phyloP scores from a whole-genome alignment of 2,113 vertebrate genomes.

The Tenebrosternarchus preto region DNA sequence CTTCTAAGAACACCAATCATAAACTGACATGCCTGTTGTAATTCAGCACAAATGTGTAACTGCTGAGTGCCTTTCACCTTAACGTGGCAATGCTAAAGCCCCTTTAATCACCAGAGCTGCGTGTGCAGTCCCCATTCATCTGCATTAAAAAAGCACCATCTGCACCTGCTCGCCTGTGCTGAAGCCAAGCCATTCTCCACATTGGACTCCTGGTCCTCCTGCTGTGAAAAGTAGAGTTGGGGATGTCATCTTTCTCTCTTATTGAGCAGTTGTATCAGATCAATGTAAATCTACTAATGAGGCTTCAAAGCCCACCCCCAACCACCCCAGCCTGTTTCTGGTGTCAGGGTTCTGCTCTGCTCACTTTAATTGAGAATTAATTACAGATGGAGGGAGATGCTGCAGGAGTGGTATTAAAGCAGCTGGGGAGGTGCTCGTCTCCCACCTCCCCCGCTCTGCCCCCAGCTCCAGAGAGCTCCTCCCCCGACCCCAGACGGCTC shows the following conservation, averaged over 20 bases:
- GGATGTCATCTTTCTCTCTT: conserved; percentile 51
- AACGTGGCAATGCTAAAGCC: conserved; percentile 37
- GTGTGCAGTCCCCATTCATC: conserved; percentile 33
- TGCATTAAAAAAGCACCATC: conserved; percentile 31
- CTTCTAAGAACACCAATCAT: conserved; percentile 25
- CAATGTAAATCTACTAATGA: conserved; percentile 60
- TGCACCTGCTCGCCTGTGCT: not conserved
- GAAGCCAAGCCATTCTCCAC: conserved; percentile 31
- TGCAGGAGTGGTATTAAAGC: conserved; percentile 47
- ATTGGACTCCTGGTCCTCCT: conserved; percentile 16
- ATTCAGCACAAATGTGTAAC: conserved; percentile 30
- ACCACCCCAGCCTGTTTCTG: conserved; percentile 25
- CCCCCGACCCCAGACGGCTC: conserved; percentile 7
- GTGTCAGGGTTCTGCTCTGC: conserved; percentile 33
- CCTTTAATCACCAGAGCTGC: conserved; percentile 37
- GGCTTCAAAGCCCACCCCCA: conserved; percentile 36
- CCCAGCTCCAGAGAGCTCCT: conserved; percentile 2
- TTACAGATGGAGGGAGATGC: conserved; percentile 53
- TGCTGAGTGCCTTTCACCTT: conserved; percentile 33
- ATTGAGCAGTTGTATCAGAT: conserved; percentile 58
- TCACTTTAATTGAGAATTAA: conserved; percentile 59
- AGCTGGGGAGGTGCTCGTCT: conserved; percentile 20
- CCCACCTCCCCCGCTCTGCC: conserved; percentile 1
- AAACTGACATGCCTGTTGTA: conserved; percentile 41
- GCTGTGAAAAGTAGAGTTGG: conserved; percentile 42